Conservation (phyloP, 2,888 invertebrate genomes). For the Augiades crinisus region DNA sequence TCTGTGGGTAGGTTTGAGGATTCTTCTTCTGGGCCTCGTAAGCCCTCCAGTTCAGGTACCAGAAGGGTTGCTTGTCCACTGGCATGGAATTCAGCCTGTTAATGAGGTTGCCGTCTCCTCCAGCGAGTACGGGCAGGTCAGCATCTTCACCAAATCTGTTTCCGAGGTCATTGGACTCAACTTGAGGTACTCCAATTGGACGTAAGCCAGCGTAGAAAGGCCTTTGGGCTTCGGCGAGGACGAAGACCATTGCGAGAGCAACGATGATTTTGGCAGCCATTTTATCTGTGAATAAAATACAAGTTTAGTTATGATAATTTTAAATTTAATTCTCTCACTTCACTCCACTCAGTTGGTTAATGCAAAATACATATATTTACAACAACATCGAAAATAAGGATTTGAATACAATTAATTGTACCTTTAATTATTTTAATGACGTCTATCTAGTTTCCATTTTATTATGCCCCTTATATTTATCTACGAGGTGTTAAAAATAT, state of each 20-base stretch:
- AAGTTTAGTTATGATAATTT: too few species aligned
- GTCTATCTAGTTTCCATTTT: too few species aligned
- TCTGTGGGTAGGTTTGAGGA: constrained; percentile 55
- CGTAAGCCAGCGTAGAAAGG: constrained; percentile 83
- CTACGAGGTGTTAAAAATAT: too few species aligned
- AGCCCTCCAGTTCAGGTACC: constrained; percentile 84
- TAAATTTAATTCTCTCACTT: too few species aligned
- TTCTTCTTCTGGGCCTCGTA: constrained; percentile 78
- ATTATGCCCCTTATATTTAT: too few species aligned
- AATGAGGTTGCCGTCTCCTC: constrained; percentile 79
- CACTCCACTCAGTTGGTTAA: too few species aligned
- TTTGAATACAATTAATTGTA: too few species aligned
- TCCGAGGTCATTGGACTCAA: constrained; percentile 54
- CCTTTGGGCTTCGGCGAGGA: constrained; percentile 75
- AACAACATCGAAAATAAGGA: too few species aligned
- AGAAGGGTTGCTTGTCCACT: constrained; percentile 83
- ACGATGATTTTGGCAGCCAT: constrained; percentile 49
- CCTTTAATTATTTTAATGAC: too few species aligned
- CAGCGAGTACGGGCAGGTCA: constrained; percentile 80
- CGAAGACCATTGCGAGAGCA: constrained; percentile 43
- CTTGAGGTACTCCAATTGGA: constrained; percentile 81
- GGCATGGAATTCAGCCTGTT: constrained; percentile 82
- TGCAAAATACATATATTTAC: too few species aligned
- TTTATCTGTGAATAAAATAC: constrained; percentile 36
- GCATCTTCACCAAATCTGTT: constrained; percentile 78